phyloP scores from a whole-genome alignment of 2,797 vertebrate genomes.

The Paratrypauchen microcephalus region DNA sequence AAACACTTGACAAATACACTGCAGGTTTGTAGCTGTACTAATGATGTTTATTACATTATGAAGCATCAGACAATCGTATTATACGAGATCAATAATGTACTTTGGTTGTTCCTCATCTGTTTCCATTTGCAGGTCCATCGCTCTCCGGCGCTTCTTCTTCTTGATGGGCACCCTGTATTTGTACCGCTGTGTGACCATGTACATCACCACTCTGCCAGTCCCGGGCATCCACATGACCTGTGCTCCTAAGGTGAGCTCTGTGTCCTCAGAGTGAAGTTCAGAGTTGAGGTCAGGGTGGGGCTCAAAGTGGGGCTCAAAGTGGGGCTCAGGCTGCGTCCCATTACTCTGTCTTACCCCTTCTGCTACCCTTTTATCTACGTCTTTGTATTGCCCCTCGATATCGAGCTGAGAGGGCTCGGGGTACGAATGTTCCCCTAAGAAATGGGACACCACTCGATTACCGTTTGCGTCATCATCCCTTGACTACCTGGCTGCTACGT shows the following conservation, averaged over 20 bases:
- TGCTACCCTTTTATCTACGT: too few relatives aligned
- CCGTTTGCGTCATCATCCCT: too few relatives aligned
- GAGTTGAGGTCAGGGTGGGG: background rate
- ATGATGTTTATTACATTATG: too few relatives aligned
- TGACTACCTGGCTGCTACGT: too few relatives aligned
- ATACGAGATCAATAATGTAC: background rate
- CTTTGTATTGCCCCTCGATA: too few relatives aligned
- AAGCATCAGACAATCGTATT: too few relatives aligned
- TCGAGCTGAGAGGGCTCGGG: too few relatives aligned
- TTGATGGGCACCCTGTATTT: constrained; percentile 95
- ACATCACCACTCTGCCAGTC: constrained; percentile 95
- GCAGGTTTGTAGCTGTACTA: background rate
- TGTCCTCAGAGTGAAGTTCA: background rate
- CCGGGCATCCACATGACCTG: constrained; percentile 96
- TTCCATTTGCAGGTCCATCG: constrained; percentile 85
- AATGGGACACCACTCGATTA: too few relatives aligned
- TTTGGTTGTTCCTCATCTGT: constrained; percentile 2
- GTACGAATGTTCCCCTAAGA: too few relatives aligned
- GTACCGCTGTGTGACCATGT: constrained; percentile 98
- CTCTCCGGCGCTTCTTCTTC: constrained; percentile 93
- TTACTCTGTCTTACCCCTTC: too few relatives aligned
- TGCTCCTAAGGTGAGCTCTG: constrained; percentile 89
- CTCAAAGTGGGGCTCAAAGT: constrained; percentile 19
- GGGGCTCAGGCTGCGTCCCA: too few relatives aligned
- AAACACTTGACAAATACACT: background rate